These are phyloP conservation scores for Muricea muricata DNA, from an alignment of 92 coral and sea anemone genomes.

Conservation along the genomic window DNA sequence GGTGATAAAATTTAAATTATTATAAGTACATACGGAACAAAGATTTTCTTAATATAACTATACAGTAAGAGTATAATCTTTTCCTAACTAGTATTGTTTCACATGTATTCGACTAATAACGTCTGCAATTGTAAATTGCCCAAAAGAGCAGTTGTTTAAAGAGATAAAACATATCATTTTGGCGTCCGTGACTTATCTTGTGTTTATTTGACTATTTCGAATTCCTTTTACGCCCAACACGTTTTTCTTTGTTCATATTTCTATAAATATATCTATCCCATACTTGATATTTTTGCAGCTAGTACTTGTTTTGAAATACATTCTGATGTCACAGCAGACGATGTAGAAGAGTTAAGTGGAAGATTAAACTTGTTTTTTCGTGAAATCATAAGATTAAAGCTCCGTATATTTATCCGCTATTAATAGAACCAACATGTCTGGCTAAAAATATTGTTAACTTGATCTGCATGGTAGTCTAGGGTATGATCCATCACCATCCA, in stretches of 20 bases:
- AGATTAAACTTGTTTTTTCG: too few species aligned
- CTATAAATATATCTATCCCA: conserved; percentile 20
- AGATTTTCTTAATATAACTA: conserved; percentile 2
- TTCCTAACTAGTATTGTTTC: neutral
- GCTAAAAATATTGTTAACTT: neutral
- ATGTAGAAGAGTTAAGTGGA: too few species aligned
- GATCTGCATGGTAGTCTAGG: neutral
- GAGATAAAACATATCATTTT: neutral
- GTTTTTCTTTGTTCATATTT: conserved; percentile 36
- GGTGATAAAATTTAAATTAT: conserved; percentile 11
- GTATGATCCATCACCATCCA: too few species aligned
- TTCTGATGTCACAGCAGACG: too few species aligned
- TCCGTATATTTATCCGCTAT: too few species aligned
- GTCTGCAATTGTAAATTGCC: neutral
- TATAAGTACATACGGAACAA: neutral
- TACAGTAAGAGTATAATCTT: neutral
- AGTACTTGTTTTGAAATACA: neutral
- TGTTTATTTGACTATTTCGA: neutral
- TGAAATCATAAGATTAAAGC: too few species aligned
- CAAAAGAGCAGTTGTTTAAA: neutral
- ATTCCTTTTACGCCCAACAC: conserved; percentile 34
- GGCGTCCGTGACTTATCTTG: neutral
- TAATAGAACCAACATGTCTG: neutral
- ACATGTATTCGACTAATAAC: neutral
- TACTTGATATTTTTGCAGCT: neutral